phyloP scores from a whole-genome alignment of 2,113 vertebrate species.

The Archocentrus centrarchus region DNA sequence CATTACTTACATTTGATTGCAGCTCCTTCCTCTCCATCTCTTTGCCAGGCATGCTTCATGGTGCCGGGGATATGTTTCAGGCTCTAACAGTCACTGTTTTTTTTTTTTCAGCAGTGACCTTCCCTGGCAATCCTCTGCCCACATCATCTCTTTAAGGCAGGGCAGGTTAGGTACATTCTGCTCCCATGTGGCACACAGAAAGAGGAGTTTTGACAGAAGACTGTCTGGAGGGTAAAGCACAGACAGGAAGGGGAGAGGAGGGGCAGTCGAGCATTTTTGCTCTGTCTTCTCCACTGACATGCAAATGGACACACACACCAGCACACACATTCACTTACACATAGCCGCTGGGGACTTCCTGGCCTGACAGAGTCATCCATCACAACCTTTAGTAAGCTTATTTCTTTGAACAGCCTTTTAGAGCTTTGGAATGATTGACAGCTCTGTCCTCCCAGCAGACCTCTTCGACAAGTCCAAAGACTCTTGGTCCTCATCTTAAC shows the following conservation, averaged over 20 bases:
- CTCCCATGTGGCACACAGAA: conserved; percentile 33
- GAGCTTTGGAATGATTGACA: conserved; percentile 52
- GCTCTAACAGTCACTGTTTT: conserved; percentile 32
- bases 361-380: conserved; percentile 63
- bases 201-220: conserved; percentile 58
- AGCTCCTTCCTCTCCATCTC: conserved; percentile 5
- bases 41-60: conserved; percentile 23
- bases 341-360: conserved; percentile 37
- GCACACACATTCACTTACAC: conserved; percentile 3
- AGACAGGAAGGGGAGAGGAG: conserved; percentile 16
- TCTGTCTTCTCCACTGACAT: conserved; percentile 37
- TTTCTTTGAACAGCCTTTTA: conserved; percentile 61
- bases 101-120: conserved; percentile 58
- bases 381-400: conserved; percentile 61
- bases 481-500: conserved; percentile 7
- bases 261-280: conserved; percentile 34
- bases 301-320: conserved; percentile 53
- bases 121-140: conserved; percentile 24
- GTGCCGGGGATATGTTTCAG: conserved; percentile 33
- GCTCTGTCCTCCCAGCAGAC: conserved; percentile 34
- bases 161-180: conserved; percentile 45
- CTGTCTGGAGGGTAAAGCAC: conserved; percentile 68
- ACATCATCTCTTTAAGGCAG: conserved; percentile 41
- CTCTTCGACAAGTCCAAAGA: conserved; percentile 42
- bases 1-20: conserved; percentile 27